Base-by-base conservation (phyloP, 2,888 invertebrate species). In the Ophioninae sp. region DNA sequence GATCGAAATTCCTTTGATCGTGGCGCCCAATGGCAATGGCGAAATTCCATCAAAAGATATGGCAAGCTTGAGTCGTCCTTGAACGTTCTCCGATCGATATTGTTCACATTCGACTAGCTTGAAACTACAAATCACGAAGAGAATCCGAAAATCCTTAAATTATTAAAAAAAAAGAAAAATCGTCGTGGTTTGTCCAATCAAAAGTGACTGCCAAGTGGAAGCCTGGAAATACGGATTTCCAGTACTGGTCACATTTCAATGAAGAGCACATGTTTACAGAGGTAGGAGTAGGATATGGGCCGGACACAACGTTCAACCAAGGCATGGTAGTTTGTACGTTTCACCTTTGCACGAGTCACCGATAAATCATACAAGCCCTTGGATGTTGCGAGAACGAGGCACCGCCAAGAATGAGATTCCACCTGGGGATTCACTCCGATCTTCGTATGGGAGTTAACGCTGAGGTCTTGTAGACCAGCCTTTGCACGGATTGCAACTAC, bases 1-100 rank as follows among this genome's bases (percentile, higher is more conserved):
- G 72, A 51, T 79, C 79, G 30, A 67, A 79, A 81, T 81, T 84
- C 76, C 81, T 84, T 84, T 84, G 81, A 84, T 84, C 68, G 76
- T 61, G 30, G 82, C 84, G 81, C 69, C 72, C 72, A 75, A 64
- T 74, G 67, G 75, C 73, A 69, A 78, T 51, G 74, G 68, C 74
- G 56, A 72, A 76, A 68, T 68, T 59, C 20, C 39, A 75, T 65
- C 39, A 10, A 13, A 30, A 39, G 56, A 20, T 37, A 8, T 23
- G 56, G 37, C 30, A 44, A 23, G n/a, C 51, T 65, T 13, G 39
- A 41, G 37, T 22, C 39, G 75, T 44, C 68, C 82, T 71, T 79
- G 79, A 79, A 67, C 61, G 51, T 77, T n/a, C 64, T 7, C 44
- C 41, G n/a, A 61, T 41, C 9, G 30, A 13, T 20, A 30, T 8